Percentiles rank a stretch among this genome's conserved stretches.
Evolutionary conservation across 2,113 vertebrate genomes (phyloP).

Genomic region (Anser cygnoides): DNA sequence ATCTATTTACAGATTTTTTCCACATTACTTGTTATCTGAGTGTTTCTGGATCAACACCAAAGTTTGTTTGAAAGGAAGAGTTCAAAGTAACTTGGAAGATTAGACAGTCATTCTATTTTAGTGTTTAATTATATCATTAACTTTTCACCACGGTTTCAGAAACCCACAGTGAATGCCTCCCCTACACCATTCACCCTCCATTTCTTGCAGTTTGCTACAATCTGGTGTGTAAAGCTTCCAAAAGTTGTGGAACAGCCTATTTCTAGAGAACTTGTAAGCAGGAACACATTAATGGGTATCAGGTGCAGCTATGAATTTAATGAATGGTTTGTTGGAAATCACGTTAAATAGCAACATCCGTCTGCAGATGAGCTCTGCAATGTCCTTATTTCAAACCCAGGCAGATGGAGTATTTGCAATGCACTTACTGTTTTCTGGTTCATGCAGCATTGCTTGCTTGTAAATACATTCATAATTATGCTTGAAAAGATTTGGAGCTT

Average conservation of each 20-base stretch:
- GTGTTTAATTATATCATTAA: not conserved
- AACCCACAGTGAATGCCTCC: not conserved
- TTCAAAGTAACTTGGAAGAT: not conserved
- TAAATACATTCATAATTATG: not conserved
- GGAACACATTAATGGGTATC: conserved; percentile 62
- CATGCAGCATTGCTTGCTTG: conserved; percentile 1
- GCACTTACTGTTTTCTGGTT: conserved; percentile 8
- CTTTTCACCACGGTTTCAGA: not conserved
- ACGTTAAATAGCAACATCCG: conserved; percentile 66
- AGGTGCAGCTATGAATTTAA: conserved; percentile 73
- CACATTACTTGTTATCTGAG: not conserved
- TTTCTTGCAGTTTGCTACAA: not conserved
- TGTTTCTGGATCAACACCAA: not conserved
- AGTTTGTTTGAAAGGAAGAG: not conserved
- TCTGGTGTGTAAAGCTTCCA: not conserved
- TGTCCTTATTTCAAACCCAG: conserved; percentile 56
- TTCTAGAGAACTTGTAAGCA: conserved; percentile 50
- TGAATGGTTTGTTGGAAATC: conserved; percentile 68
- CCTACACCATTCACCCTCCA: not conserved
- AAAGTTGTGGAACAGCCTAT: conserved; percentile 41
- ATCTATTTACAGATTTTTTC: not conserved
- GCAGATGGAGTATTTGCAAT: conserved; percentile 63
- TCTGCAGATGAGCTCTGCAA: conserved; percentile 64
- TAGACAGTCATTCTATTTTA: not conserved
- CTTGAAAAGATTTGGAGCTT: not conserved